These are phyloP conservation scores for Drosophila bunnanda DNA, from an alignment of 2,888 invertebrate species.

Conservation along the genomic window DNA sequence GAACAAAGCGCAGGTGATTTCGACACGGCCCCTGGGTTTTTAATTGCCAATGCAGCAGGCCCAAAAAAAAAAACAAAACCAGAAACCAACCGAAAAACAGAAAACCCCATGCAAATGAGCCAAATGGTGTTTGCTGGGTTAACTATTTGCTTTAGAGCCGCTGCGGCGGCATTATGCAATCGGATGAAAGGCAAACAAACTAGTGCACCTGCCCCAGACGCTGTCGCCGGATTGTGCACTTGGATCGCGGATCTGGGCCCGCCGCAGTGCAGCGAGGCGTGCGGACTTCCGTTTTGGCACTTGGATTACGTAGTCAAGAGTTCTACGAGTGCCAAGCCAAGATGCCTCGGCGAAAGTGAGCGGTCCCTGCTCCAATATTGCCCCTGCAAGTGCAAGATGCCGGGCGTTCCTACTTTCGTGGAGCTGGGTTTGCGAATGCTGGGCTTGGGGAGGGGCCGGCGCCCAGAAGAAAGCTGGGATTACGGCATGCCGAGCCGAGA, in stretches of 20 bases:
- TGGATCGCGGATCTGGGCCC: slow-evolving; percentile 14
- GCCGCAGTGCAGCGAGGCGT: slow-evolving; percentile 75
- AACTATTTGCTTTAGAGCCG: slow-evolving; percentile 11
- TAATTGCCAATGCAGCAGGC: slow-evolving; percentile 60
- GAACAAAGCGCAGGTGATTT: slow-evolving; percentile 69
- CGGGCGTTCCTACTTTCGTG: slow-evolving; percentile 21
- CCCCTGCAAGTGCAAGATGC: slow-evolving; percentile 42
- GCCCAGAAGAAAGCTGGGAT: slow-evolving; percentile 57
- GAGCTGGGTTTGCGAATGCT: slow-evolving; percentile 37
- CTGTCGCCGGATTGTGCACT: slow-evolving; percentile 14
- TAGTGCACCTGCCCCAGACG: slow-evolving; percentile 58
- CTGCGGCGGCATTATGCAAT: slow-evolving; percentile 57
- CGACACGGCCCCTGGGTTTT: slow-evolving; percentile 69
- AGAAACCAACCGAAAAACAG: slow-evolving; percentile 14
- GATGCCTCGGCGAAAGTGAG: slow-evolving; percentile 60
- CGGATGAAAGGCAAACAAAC: slow-evolving; percentile 41
- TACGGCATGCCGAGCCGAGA: slow-evolving; percentile 57
- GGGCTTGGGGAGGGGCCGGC: slow-evolving; percentile 19
- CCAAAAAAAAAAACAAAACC: slow-evolving; percentile 25
- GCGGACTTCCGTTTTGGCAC: slow-evolving; percentile 73
- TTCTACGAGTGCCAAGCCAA: slow-evolving; percentile 44
- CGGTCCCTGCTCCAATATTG: slow-evolving; percentile 21
- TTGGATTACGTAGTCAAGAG: slow-evolving; percentile 53
- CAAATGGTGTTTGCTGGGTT: slow-evolving; percentile 45
- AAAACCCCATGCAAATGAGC: slow-evolving; percentile 66